Evolutionary conservation across 2,113 vertebrate genomes (phyloP).

Genomic region (Archilochus colubris): DNA sequence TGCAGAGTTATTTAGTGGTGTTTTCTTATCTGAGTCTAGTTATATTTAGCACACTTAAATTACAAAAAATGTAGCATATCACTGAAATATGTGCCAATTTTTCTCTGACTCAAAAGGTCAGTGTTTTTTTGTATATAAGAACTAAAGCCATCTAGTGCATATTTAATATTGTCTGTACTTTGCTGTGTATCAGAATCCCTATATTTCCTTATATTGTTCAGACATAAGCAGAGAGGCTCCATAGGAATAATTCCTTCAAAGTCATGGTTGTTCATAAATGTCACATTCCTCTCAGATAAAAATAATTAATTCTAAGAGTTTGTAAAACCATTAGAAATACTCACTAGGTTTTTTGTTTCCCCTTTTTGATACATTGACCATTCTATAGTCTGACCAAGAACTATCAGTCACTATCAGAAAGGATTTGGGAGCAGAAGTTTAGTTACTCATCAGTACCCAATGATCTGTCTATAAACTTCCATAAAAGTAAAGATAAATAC

Average conservation of each 20-base stretch:
- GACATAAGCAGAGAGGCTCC: not conserved
- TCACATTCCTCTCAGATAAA: not conserved
- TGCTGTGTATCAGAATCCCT: not conserved
- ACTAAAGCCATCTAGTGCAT: not conserved
- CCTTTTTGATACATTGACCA: not conserved
- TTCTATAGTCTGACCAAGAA: not conserved
- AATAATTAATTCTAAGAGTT: not conserved
- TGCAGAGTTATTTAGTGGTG: not conserved
- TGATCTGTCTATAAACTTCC: not conserved
- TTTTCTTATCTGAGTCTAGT: not conserved
- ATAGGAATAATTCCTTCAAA: conserved; percentile 2
- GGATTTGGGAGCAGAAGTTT: not conserved
- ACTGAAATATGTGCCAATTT: not conserved
- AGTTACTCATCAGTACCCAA: not conserved
- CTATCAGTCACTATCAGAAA: not conserved
- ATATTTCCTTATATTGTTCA: not conserved
- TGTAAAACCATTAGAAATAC: not conserved
- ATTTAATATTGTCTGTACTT: not conserved
- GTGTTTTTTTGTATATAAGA: not conserved
- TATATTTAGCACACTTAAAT: not conserved
- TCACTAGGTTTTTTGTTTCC: not conserved
- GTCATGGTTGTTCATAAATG: not conserved
- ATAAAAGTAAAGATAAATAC: not conserved
- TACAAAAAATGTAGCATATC: not conserved
- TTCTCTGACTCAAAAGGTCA: not conserved